Base-by-base conservation (phyloP, 1,140 invertebrate species). In the Camponotus floridanus region DNA sequence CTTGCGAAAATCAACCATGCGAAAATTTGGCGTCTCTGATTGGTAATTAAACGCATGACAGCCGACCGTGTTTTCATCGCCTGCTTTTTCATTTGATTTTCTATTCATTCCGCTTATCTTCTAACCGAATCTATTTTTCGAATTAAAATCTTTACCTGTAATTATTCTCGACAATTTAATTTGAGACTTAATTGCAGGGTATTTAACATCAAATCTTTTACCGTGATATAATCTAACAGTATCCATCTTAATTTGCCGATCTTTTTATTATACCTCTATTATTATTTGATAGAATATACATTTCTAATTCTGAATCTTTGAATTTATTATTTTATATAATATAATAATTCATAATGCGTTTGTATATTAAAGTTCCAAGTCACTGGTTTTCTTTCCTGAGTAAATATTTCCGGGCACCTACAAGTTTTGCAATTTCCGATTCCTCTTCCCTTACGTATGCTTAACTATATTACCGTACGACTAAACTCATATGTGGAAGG, bases 11-110 rank as follows among this genome's bases (percentile, higher is more conserved):
- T 91, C 84, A 84, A 84, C 90, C 86, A 91, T 85, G 88, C 87
- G 87, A 92, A 83, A 83, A 83, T 87, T 89, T 88, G 86, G 86
- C 90, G 91, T 91, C 73, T 92, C 91, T 91, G 91, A 92, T 91
- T 89, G 87, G 85, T 92, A 90, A 92, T 92, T 92, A 91, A 92
- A 91, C 91, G 91, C 91, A 87, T 89, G 89, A 91, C 86, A 90
- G 91, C 90, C 89, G 83, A 85, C 78, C 39, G 81, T 13, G 31
- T 76, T 87, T 84, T 76, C 86, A 85, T 86, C 84, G 65, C 79
- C 68, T 62, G 79, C 26, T 74, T 83, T 83, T 83, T 83, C 57
- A 62, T 26, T 26, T 83, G 67, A 74, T n/a, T 74, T 83, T 83
- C 79, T 74, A 83, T 83, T 83, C 78, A 70, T 51, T 80, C 39